phyloP scores from a whole-genome alignment of 2,888 invertebrate species.

The Pogonocherus hispidulus region DNA sequence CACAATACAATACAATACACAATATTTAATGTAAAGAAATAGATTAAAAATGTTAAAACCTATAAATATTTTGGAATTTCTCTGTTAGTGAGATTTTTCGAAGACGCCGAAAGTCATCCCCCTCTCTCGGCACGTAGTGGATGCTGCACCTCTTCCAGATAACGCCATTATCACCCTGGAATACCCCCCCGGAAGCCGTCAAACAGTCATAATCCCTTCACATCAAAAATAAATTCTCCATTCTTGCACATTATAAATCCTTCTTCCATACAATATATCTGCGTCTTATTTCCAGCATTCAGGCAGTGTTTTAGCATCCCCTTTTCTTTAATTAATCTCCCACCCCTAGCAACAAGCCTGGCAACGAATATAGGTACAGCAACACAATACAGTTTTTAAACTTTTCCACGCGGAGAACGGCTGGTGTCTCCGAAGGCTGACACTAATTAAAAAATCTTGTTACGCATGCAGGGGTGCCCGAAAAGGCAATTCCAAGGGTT shows the following conservation, averaged over 20 bases:
- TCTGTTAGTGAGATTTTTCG: background rate
- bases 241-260: slow-evolving; percentile 68
- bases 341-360: slow-evolving; percentile 67
- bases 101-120: background rate
- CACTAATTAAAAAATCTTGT: slow-evolving; percentile 69
- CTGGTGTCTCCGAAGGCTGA: slow-evolving; percentile 67
- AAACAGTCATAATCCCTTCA: slow-evolving; percentile 63
- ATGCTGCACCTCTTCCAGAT: background rate
- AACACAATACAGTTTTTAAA: slow-evolving; percentile 68
- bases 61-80: too few species aligned
- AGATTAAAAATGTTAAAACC: too few species aligned
- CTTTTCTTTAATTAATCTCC: slow-evolving; percentile 69
- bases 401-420: slow-evolving; percentile 62
- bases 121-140: background rate
- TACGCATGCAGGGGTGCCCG: slow-evolving; percentile 60
- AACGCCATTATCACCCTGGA: background rate
- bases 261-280: slow-evolving; percentile 69
- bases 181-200: too few species aligned
- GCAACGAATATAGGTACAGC: slow-evolving; percentile 68
- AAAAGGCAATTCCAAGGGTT: slow-evolving; percentile 18
- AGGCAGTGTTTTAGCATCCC: slow-evolving; percentile 68
- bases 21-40: too few species aligned
- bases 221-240: slow-evolving; percentile 67
- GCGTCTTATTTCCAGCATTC: slow-evolving; percentile 68
- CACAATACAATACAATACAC: too few species aligned